Evolutionary conservation across 2,888 invertebrate genomes (phyloP).

Genomic region (Athripsodes cinereus): DNA sequence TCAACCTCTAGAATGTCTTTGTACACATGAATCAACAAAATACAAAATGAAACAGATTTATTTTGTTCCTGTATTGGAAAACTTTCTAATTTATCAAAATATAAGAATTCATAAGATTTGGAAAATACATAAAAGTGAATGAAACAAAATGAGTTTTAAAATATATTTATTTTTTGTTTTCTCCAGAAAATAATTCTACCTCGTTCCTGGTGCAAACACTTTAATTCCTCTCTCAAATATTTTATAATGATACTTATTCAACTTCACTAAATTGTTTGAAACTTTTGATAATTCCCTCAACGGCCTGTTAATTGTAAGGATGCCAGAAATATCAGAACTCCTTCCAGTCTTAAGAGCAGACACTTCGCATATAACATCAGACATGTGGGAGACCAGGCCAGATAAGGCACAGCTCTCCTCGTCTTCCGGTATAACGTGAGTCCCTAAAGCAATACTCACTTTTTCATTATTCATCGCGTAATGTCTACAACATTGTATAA

Average conservation of each 20-base stretch:
- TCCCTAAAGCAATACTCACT: slow-evolving; percentile 48
- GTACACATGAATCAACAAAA: too few species aligned
- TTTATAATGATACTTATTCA: slow-evolving; percentile 55
- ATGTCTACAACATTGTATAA: slow-evolving; percentile 45
- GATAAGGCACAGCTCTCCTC: slow-evolving; percentile 54
- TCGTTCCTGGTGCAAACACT: slow-evolving; percentile 63
- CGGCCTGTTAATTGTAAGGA: slow-evolving; percentile 50
- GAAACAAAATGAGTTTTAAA: too few species aligned
- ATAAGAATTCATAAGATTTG: too few species aligned
- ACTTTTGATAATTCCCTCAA: slow-evolving; percentile 21
- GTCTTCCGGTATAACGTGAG: slow-evolving; percentile 53
- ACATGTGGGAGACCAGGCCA: slow-evolving; percentile 56
- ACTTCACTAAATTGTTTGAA: slow-evolving; percentile 21
- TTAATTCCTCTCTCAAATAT: slow-evolving; percentile 69
- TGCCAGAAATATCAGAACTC: slow-evolving; percentile 68
- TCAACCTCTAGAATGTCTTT: too few species aligned
- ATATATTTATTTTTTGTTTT: too few species aligned
- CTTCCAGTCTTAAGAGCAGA: slow-evolving; percentile 64
- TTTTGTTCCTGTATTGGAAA: too few species aligned
- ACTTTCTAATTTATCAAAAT: too few species aligned
- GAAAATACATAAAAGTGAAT: too few species aligned
- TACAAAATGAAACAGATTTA: too few species aligned
- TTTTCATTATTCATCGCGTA: slow-evolving; percentile 35
- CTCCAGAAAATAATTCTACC: too few species aligned
- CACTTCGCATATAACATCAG: slow-evolving; percentile 57